Evolutionary conservation across 64 coral and sea anemone species (phyloP), one percentile per base, ranked within the genome.

Genomic region (Montipora foliosa): DNA sequence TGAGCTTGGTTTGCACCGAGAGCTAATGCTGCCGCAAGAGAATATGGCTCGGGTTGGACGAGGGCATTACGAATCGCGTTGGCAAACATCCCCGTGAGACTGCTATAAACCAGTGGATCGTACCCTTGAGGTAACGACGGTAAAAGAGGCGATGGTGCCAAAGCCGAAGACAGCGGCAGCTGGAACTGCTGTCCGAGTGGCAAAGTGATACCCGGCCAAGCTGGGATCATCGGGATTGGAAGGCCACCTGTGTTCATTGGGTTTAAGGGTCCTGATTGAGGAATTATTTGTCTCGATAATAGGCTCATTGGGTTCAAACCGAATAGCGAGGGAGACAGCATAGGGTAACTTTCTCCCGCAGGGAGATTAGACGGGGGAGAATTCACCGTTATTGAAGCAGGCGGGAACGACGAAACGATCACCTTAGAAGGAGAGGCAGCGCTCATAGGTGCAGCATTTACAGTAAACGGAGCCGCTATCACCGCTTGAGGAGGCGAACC

Each of bases 11-110:
- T 79, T 17, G 92, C 92, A 0, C 74, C 83, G 6, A 88, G 83
- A 47, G 47, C 15, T 9, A 93, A 37, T 19, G 92, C 92, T 16
- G 82, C 74, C 2, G 84, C 74, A 57, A 93, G 77, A 4, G 67
- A 49, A n/a, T 93, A 66, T 57, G 92, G 92, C 22, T 93, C 84
- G 47, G 92, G 87, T 21, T 88, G 76, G 12, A 60, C 46, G 48
- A 93, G 67, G 21, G 92, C 87, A 49, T 76, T 53, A 45, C 87
- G 80, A 88, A 93, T 88, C n/a, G 92, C 83, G 72, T 87, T 80
- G n/a, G 92, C 75, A 71, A 86, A 72, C 82, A 86, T 72, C 20
- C 45, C 66, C 16, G 46, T 86, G 5, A 86, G 44, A 4, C 82
- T 45, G 44, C 17, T 86, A 9, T 86, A 86, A 49, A 86, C 45